Percentiles rank a stretch among this genome's conserved stretches.
Evolutionary conservation across 2,797 vertebrate genomes (phyloP).

Genomic region (Gallinago stenura): DNA sequence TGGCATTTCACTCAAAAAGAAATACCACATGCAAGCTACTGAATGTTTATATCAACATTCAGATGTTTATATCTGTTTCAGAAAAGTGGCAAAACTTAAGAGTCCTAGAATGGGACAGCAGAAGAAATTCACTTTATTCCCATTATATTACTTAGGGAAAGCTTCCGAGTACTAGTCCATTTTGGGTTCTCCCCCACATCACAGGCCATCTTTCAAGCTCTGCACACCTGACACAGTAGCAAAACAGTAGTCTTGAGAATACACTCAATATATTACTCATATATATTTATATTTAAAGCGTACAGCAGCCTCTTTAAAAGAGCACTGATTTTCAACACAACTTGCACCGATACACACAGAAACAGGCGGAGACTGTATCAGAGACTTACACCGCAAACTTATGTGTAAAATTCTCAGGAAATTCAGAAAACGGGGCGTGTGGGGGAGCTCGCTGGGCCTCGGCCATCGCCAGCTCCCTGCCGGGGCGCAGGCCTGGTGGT

Average conservation of each 20-base stretch:
- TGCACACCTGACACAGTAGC: neutral
- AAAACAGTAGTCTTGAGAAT: neutral
- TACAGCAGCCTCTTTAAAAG: neutral
- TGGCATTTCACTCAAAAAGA: neutral
- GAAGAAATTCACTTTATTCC: neutral
- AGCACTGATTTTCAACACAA: fast-evolving
- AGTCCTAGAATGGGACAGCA: fast-evolving
- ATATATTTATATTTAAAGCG: neutral
- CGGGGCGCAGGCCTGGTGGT: neutral
- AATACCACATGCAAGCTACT: neutral
- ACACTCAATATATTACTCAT: neutral
- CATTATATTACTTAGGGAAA: neutral
- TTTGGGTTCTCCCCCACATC: neutral
- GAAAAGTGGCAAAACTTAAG: neutral
- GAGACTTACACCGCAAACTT: fast-evolving
- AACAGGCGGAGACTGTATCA: neutral
- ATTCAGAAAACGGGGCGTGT: fast-evolving
- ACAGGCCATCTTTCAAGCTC: neutral
- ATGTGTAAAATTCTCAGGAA: fast-evolving
- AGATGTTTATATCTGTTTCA: neutral
- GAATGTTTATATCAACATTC: neutral
- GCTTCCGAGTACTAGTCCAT: fast-evolving
- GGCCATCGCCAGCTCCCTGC: slow-evolving; percentile 27
- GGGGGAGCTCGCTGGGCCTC: fast-evolving
- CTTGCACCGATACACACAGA: fast-evolving